phyloP scores from a whole-genome alignment of 2,797 vertebrate genomes.

The Enteromius unitaeniatus region DNA sequence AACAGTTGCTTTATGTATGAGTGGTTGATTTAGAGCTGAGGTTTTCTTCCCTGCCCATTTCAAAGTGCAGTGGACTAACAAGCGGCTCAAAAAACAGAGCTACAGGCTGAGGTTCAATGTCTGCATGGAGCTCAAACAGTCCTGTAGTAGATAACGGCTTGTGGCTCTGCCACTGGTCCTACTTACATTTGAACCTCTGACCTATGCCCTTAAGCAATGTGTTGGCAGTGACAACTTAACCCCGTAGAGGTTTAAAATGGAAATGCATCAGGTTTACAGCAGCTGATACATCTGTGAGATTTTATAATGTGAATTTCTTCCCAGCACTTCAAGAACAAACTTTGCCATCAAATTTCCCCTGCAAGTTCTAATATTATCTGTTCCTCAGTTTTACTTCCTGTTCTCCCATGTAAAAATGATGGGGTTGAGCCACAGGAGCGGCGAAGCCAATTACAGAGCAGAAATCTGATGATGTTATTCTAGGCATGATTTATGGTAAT shows the following conservation, averaged over 20 bases:
- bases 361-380: slow-evolving; percentile 42
- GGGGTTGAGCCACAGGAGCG: slow-evolving; percentile 67
- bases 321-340: slow-evolving; percentile 7
- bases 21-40: slow-evolving; percentile 63
- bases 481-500: slow-evolving; percentile 76
- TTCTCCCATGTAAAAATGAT: slow-evolving; percentile 66
- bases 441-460: slow-evolving; percentile 71
- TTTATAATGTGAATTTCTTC: slow-evolving; percentile 32
- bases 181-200: slow-evolving; percentile 39
- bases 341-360: slow-evolving; percentile 31
- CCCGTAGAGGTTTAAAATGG: slow-evolving; percentile 29
- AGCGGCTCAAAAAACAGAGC: slow-evolving; percentile 27
- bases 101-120: slow-evolving; percentile 46
- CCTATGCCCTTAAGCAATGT: slow-evolving; percentile 30
- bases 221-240: slow-evolving; percentile 33
- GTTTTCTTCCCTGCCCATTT: slow-evolving; percentile 49
- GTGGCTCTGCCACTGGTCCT: slow-evolving; percentile 37
- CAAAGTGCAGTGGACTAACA: slow-evolving; percentile 53
- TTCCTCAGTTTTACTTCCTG: slow-evolving; percentile 51
- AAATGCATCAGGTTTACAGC: slow-evolving; percentile 26
- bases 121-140: slow-evolving; percentile 28
- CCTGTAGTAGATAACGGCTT: slow-evolving; percentile 27
- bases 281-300: slow-evolving; percentile 26
- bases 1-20: slow-evolving; percentile 66
- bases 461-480: slow-evolving; percentile 74